Evolutionary conservation across 2,797 vertebrate genomes (phyloP).

Genomic region (Lepus oiostolus): DNA sequence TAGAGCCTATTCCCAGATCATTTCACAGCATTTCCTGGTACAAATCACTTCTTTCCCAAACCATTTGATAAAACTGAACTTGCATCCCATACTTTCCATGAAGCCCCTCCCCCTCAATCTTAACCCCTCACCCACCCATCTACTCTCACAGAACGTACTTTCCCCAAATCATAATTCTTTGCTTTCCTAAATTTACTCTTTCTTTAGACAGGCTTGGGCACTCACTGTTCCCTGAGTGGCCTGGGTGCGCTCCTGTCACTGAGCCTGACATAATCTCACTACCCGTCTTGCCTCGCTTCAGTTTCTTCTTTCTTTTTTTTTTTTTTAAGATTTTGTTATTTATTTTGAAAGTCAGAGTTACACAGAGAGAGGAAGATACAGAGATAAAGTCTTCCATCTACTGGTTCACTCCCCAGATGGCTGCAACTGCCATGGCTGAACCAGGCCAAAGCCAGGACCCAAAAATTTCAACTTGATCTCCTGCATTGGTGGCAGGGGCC

Average conservation of each 20-base stretch:
- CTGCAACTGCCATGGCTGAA: too few relatives aligned
- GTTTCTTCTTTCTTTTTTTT: neutral
- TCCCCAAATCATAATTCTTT: neutral
- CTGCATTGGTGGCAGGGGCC: too few relatives aligned
- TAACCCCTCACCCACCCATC: too few relatives aligned
- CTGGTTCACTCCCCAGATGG: too few relatives aligned
- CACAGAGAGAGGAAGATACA: too few relatives aligned
- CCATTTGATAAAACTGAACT: neutral
- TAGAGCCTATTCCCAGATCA: neutral
- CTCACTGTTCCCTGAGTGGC: fast-evolving
- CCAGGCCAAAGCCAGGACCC: too few relatives aligned
- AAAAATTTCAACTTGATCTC: too few relatives aligned
- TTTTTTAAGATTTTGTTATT: too few relatives aligned
- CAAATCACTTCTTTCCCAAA: neutral
- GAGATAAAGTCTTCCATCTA: too few relatives aligned
- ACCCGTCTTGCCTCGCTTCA: neutral
- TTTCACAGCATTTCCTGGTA: neutral
- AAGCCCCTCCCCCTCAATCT: too few relatives aligned
- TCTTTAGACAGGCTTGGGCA: neutral
- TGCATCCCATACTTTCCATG: neutral
- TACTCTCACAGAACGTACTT: neutral
- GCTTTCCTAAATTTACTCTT: neutral
- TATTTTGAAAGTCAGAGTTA: too few relatives aligned
- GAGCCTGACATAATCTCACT: neutral
- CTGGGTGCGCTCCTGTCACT: neutral